phyloP scores from a whole-genome alignment of 2,797 vertebrate genomes.

The Acanthurus lineatus region DNA sequence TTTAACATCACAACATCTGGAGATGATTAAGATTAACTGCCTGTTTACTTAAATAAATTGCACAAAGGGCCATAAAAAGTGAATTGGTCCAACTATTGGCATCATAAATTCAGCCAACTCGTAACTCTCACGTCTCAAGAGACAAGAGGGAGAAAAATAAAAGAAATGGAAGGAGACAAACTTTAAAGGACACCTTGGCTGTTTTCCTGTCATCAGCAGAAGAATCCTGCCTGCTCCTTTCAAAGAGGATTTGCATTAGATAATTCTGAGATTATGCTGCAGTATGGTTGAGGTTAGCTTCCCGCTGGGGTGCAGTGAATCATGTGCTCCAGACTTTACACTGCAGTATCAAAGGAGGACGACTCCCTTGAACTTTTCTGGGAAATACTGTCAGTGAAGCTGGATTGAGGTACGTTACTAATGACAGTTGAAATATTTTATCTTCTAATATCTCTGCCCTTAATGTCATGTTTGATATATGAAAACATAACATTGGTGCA shows the following conservation, averaged over 20 bases:
- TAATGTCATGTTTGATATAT: no score
- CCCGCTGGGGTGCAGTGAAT: constrained; percentile 47
- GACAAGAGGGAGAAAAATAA: neutral
- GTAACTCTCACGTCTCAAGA: neutral
- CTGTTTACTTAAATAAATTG: constrained; percentile 55
- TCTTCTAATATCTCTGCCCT: no score
- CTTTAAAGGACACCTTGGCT: constrained; percentile 72
- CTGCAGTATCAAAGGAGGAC: constrained; percentile 40
- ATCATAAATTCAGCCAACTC: constrained; percentile 24
- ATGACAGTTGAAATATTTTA: neutral
- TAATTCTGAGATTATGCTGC: constrained; percentile 49
- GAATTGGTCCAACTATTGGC: constrained; percentile 48
- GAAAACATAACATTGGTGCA: no score
- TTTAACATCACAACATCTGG: constrained; percentile 27
- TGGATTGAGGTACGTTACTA: neutral
- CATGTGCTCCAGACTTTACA: constrained; percentile 39
- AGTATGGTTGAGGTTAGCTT: constrained; percentile 38
- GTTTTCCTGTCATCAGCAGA: constrained; percentile 64
- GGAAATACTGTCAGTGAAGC: constrained; percentile 12
- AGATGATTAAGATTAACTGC: constrained; percentile 43
- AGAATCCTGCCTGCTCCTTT: constrained; percentile 34
- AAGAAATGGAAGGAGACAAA: constrained; percentile 57
- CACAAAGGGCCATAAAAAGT: constrained; percentile 44
- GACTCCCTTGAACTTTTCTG: constrained; percentile 22
- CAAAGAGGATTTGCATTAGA: constrained; percentile 68